Conservation (phyloP, 1,140 invertebrate species). For the Ericerus pela region DNA sequence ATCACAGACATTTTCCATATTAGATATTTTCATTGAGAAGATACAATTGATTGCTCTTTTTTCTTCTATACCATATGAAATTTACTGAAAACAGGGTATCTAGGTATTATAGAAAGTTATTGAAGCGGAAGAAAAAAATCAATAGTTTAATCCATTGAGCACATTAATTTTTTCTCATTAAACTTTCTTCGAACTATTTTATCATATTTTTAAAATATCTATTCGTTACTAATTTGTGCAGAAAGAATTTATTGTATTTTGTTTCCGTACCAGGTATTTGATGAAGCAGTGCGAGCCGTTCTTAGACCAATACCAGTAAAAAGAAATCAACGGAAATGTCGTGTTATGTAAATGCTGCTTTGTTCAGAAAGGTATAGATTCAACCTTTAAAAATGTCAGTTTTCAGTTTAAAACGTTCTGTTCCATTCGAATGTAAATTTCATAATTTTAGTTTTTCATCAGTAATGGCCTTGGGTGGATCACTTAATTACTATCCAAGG, state of each 20-base stretch:
- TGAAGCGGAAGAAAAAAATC: too few species aligned
- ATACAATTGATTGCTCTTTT: too few species aligned
- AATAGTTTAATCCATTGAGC: not conserved
- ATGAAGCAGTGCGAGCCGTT: conserved; percentile 89
- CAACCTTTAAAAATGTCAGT: not conserved
- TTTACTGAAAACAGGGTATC: too few species aligned
- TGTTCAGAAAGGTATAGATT: not conserved
- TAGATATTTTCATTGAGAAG: too few species aligned
- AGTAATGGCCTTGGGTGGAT: too few species aligned
- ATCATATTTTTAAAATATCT: not conserved
- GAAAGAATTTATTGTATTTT: not conserved
- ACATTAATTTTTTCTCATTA: not conserved
- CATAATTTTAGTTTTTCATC: too few species aligned
- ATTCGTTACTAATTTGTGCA: not conserved
- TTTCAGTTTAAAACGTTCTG: not conserved
- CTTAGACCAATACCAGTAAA: conserved; percentile 83
- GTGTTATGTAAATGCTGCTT: conserved; percentile 49
- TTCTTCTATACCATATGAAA: too few species aligned
- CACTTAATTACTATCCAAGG: too few species aligned
- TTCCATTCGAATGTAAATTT: not conserved
- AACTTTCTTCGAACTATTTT: not conserved
- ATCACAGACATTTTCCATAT: too few species aligned
- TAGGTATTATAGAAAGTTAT: too few species aligned
- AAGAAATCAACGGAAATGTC: conserved; percentile 80
- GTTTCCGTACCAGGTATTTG: conserved; percentile 60